Conservation (phyloP, 2,888 invertebrate species). For the Conistra vaccinii region DNA sequence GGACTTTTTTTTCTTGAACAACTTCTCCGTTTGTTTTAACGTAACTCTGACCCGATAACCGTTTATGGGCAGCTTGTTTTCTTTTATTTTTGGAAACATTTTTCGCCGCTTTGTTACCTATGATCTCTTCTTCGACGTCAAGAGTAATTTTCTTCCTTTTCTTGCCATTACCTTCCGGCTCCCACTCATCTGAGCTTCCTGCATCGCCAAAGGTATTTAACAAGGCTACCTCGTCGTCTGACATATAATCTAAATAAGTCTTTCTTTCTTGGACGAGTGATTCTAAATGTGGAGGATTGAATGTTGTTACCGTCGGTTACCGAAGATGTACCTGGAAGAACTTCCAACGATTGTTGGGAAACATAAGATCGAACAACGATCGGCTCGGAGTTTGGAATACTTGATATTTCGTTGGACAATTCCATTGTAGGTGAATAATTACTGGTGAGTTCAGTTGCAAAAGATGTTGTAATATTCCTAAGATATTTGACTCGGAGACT, state of each 20-base stretch:
- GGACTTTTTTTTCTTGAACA: background rate
- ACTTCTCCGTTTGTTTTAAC: background rate
- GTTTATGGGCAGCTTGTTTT: background rate
- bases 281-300: background rate
- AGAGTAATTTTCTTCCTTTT: background rate
- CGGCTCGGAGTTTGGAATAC: too few relatives aligned
- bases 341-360: background rate
- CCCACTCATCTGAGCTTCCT: slow-evolving; percentile 3
- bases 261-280: background rate
- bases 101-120: background rate
- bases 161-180: background rate
- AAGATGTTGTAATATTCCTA: too few relatives aligned
- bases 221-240: background rate
- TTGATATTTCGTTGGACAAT: too few relatives aligned
- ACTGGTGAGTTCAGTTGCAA: too few relatives aligned
- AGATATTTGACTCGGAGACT: too few relatives aligned
- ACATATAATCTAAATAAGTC: background rate
- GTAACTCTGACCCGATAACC: background rate
- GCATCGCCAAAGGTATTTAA: slow-evolving; percentile 7
- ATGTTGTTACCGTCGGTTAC: background rate
- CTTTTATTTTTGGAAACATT: background rate
- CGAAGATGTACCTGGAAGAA: background rate
- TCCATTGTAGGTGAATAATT: too few relatives aligned
- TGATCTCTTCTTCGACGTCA: background rate
- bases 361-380: too few relatives aligned